Evolutionary conservation across 2,888 invertebrate species (phyloP), one percentile per base, ranked within the genome.

Genomic region (Chromoteleia sp.): DNA sequence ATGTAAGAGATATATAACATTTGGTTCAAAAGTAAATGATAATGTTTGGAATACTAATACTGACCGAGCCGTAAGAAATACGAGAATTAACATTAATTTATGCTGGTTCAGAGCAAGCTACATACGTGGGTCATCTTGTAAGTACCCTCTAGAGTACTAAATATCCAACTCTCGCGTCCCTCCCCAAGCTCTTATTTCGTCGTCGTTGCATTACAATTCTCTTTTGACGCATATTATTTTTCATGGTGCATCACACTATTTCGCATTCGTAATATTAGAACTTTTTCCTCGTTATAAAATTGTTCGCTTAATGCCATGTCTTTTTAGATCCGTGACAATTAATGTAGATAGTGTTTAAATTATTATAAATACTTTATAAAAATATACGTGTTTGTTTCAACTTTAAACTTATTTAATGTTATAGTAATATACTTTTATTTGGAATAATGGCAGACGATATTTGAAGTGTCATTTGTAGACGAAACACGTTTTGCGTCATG

Each of bases 121-220:
- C 71, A 76, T 81, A 73, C 67, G 71, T 61, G 56, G 75, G 70
- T 79, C 77, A 77, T 77, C 68, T 81, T 74, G 67, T 81, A 81
- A 81, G 68, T 74, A 81, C 77, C 65, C 81, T 81, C 81, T 41
- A 30, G 74, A 81, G 73, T 74, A 77, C 77, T 81, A 70, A 76
- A 70, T 56, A 68, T 74, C 71, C 70, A 67, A 65, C 76, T 70
- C 65, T 59, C 58, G 59, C 58, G 43, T 59, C 73, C 50, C 65
- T 79, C 73, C 73, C 79, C 15, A 48, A 73, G 71, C 79, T 79
- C 79, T 79, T 79, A 79, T 79, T 78, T 67, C 65, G 71, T 59
- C 71, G 78, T 59, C 43, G 56, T 65, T 73, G 58, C 56, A 71
- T 71, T 71, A 73, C 65, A 65, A 78, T 78, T 67, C 78, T 71